Evolutionary conservation across 2,888 invertebrate genomes (phyloP).

Genomic region (Amiota communis): DNA sequence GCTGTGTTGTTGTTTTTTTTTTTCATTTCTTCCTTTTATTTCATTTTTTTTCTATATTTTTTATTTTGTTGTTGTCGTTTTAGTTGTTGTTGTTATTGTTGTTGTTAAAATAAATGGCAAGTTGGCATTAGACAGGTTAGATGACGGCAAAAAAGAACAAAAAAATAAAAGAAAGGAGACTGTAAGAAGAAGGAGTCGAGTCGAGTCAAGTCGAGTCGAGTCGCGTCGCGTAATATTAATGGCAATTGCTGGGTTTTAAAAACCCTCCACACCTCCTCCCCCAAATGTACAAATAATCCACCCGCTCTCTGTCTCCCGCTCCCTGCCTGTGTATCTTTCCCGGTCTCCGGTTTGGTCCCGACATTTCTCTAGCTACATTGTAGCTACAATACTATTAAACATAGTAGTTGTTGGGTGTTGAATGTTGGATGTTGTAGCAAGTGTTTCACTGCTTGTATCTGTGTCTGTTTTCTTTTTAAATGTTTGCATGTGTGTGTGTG

Average conservation of each 20-base stretch:
- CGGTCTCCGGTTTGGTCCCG: too few species aligned
- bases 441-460: slow-evolving; percentile 34
- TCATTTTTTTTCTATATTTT: neutral
- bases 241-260: slow-evolving; percentile 58
- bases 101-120: slow-evolving; percentile 57
- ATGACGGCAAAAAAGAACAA: slow-evolving; percentile 39
- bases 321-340: too few species aligned
- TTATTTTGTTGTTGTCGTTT: slow-evolving; percentile 2
- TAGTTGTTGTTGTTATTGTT: slow-evolving; percentile 5
- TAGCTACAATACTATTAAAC: too few species aligned
- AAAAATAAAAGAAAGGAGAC: slow-evolving; percentile 34
- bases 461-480: neutral
- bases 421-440: slow-evolving; percentile 64
- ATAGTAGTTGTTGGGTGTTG: too few species aligned
- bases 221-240: slow-evolving; percentile 69
- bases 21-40: slow-evolving; percentile 34
- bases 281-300: too few species aligned
- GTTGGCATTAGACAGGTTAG: slow-evolving; percentile 64
- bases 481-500: slow-evolving; percentile 15
- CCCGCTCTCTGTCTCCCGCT: too few species aligned
- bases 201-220: slow-evolving; percentile 39
- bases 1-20: slow-evolving; percentile 34
- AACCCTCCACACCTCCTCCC: too few species aligned
- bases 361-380: too few species aligned
- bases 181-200: slow-evolving; percentile 23